Percentiles rank a stretch among this genome's conserved stretches.
phyloP scores from a whole-genome alignment of 2,113 vertebrate species.

The Steatornis caripensis region DNA sequence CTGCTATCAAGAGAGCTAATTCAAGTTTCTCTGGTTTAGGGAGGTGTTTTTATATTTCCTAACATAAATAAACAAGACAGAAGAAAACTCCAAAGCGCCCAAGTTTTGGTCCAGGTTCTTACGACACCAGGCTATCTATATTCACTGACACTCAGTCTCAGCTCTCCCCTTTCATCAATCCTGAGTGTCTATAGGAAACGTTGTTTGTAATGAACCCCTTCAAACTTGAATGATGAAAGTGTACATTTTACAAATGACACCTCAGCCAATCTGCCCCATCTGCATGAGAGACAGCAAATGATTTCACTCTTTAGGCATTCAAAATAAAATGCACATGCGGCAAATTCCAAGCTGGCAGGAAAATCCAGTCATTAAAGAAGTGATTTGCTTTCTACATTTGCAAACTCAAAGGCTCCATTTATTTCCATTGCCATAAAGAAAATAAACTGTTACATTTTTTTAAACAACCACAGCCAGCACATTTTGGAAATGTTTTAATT shows the following conservation, averaged over 20 bases:
- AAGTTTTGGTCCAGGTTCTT: neutral
- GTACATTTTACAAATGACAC: conserved; percentile 48
- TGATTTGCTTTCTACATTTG: conserved; percentile 68
- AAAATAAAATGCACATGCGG: conserved; percentile 48
- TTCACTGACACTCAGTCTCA: neutral
- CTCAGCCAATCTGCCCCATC: conserved; percentile 12
- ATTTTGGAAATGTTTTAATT: conserved; percentile 68
- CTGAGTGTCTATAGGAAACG: neutral
- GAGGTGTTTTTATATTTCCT: neutral
- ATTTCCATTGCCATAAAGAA: conserved; percentile 51
- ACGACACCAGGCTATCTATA: neutral
- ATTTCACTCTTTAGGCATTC: conserved; percentile 57
- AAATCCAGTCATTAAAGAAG: conserved; percentile 71
- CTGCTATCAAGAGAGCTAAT: neutral
- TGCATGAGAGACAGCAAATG: neutral
- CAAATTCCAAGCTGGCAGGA: conserved; percentile 65
- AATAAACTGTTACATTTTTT: conserved; percentile 49
- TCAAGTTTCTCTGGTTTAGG: neutral
- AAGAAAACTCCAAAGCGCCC: neutral
- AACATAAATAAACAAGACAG: neutral
- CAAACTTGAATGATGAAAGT: neutral
- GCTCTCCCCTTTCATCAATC: neutral
- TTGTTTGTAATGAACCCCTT: neutral
- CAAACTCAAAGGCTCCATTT: conserved; percentile 55
- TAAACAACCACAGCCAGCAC: conserved; percentile 51